A percentile compares a stretch with the other conserved stretches of the same genome.
phyloP scores from a whole-genome alignment of 1,140 invertebrate species.

The Diabrotica virgifera region DNA sequence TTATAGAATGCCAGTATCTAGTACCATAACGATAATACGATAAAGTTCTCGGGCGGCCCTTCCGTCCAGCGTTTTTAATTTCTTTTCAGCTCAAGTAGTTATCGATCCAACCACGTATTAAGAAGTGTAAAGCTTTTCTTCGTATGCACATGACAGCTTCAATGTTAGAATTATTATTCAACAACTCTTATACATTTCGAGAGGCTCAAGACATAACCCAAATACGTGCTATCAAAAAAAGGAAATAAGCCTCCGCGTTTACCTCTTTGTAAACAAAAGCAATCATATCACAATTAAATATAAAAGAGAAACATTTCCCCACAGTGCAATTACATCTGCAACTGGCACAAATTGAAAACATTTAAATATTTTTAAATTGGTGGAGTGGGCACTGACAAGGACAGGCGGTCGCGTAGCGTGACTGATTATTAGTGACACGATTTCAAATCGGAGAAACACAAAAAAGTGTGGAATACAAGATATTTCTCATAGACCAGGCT shows the following conservation, averaged over 20 bases:
- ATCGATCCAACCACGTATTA: no score
- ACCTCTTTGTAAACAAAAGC: constrained; percentile 4
- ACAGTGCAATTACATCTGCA: constrained; percentile 21
- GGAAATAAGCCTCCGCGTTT: background rate
- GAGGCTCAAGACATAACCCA: background rate
- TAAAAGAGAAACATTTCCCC: constrained; percentile 13
- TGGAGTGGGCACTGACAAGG: constrained; percentile 21
- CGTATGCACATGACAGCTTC: no score
- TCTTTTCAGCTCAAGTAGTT: no score
- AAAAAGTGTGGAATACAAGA: constrained; percentile 6
- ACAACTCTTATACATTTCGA: no score
- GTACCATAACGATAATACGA: no score
- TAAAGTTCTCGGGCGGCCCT: no score
- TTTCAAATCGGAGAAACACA: constrained; percentile 26
- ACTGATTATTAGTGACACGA: constrained; percentile 30
- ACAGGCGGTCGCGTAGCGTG: constrained; percentile 27
- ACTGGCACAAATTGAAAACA: constrained; percentile 26
- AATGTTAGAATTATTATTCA: no score
- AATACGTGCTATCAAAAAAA: background rate
- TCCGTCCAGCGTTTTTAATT: no score
- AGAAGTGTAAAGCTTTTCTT: no score
- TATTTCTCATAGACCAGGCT: no score
- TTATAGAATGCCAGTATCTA: no score
- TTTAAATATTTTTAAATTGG: constrained; percentile 20
- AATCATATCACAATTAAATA: constrained; percentile 5